A percentile compares a stretch with the other conserved stretches of the same genome.
Conservation (phyloP, 2,113 vertebrate species). For the Climacteris rufus region DNA sequence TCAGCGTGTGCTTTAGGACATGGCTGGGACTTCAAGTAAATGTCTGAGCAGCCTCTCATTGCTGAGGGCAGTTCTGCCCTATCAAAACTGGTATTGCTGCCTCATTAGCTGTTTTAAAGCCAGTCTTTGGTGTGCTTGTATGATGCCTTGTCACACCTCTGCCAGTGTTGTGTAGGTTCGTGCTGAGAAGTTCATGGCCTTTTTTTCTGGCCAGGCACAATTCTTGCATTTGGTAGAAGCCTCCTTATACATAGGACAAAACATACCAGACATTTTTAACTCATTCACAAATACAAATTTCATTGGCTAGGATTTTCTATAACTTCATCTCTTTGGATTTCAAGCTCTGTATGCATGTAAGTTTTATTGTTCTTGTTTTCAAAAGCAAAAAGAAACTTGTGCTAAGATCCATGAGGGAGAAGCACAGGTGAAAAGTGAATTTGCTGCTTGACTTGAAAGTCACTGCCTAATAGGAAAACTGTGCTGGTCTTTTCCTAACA, state of each 20-base stretch:
- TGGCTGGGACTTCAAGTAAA: background rate
- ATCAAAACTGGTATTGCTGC: background rate
- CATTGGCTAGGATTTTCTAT: background rate
- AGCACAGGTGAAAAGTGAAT: fast-evolving
- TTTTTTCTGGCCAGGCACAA: background rate
- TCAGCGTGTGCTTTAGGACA: background rate
- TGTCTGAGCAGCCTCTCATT: background rate
- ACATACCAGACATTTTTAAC: background rate
- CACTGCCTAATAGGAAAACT: background rate
- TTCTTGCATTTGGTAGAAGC: background rate
- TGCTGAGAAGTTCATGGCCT: background rate
- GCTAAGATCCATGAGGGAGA: background rate
- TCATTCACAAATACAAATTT: background rate
- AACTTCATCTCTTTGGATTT: background rate
- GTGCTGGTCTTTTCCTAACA: background rate
- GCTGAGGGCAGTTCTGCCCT: background rate
- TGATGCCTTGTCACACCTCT: background rate
- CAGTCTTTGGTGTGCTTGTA: background rate
- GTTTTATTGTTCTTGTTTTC: background rate
- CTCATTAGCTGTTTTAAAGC: background rate
- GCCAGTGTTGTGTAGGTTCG: background rate
- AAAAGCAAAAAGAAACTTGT: background rate
- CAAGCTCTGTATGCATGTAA: fast-evolving
- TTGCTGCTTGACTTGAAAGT: background rate
- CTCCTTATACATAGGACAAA: background rate